Evolutionary conservation across 2,113 vertebrate species (phyloP).

Genomic region (Peromyscus leucopus): DNA sequence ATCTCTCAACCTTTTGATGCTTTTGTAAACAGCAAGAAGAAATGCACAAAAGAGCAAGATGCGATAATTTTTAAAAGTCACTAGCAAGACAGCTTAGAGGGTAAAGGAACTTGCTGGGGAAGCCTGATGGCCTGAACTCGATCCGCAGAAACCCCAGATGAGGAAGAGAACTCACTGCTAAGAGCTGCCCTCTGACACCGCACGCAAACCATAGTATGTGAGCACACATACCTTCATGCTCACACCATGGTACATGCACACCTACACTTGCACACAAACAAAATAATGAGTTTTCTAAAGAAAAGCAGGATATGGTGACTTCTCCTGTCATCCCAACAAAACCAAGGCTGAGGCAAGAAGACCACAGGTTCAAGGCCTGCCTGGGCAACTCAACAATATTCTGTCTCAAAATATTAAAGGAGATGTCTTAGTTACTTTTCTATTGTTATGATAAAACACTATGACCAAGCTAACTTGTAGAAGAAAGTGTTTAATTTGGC

Average conservation of each 20-base stretch:
- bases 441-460: not conserved
- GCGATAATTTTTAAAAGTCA: not conserved
- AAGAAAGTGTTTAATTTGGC: not conserved
- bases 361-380: too few species aligned
- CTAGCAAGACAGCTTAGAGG: not conserved
- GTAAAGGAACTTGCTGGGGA: not conserved
- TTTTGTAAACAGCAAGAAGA: conserved; percentile 41
- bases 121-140: not conserved
- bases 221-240: not conserved
- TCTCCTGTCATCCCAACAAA: not conserved
- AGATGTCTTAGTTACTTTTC: not conserved
- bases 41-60: not conserved
- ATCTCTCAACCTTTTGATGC: not conserved
- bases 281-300: not conserved
- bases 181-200: not conserved
- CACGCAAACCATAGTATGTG: not conserved
- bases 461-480: not conserved
- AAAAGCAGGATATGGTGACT: too few species aligned
- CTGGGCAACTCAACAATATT: not conserved
- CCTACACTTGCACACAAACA: not conserved
- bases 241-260: not conserved
- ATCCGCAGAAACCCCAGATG: not conserved
- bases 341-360: not conserved
- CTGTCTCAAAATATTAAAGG: not conserved
- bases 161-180: too few species aligned